These are phyloP conservation scores for Chloroceryle inda DNA, from an alignment of 2,797 vertebrate species.

Conservation along the genomic window DNA sequence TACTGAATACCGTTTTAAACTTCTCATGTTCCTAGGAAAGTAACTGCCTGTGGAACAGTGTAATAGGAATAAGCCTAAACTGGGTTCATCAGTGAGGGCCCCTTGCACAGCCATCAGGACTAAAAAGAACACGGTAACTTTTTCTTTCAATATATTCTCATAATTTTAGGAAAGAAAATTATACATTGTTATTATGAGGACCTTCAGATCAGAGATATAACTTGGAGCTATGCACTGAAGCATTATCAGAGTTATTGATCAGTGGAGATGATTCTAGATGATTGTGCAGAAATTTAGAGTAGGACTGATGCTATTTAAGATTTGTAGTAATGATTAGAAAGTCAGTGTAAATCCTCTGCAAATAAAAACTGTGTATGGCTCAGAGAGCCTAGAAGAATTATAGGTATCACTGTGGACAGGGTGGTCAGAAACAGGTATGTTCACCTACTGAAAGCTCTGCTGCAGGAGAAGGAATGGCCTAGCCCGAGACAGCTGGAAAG, in stretches of 20 bases:
- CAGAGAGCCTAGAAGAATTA: not conserved
- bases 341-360: not conserved
- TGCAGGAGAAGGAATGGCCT: not conserved
- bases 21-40: not conserved
- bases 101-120: not conserved
- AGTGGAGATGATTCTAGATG: not conserved
- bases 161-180: not conserved
- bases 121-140: not conserved
- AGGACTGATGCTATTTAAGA: not conserved
- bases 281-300: not conserved
- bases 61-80: not conserved
- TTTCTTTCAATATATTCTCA: not conserved
- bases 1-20: not conserved
- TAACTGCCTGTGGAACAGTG: not conserved
- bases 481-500: not conserved
- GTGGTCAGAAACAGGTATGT: not conserved
- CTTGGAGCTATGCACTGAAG: not conserved
- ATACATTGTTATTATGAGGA: not conserved
- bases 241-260: not conserved
- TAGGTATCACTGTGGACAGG: not conserved
- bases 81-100: not conserved
- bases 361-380: not conserved
- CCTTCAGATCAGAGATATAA: not conserved
- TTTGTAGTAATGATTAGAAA: not conserved
- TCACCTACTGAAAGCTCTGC: not conserved